Evolutionary conservation across 2,888 invertebrate genomes (phyloP), one percentile per base, ranked within the genome.

Genomic region (Aporophyla nigra): DNA sequence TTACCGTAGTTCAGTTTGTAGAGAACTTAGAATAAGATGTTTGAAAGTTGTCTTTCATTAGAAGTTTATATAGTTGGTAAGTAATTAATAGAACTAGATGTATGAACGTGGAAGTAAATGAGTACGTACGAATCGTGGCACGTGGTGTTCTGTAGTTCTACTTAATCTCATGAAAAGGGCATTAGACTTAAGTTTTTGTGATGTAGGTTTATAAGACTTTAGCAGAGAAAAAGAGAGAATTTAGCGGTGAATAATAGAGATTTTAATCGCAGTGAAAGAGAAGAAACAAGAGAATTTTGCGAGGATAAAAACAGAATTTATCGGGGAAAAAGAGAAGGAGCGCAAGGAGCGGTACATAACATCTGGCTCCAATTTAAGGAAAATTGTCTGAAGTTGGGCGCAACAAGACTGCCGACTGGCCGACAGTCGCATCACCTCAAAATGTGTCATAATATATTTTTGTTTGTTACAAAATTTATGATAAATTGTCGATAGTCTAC

Each of bases 21-120:
- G 3, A 63, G 54, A 43, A 51, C 27, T 78, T 63, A 9, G 40
- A 66, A 43, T 61, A 21, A 62, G 51, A 83, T 66, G 43, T 53
- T 27, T 16, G 9, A 19, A 43, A 61, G 33, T 51, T 43, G 24
- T 12, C 33, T 54, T 59, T 58, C 56, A 49, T 78, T 53, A 12
- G 43, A 33, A 19, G 66, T 24, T 56, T 6, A 19, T 27, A 5
- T 58, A 24, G 33, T 70, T 71, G 5, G 24, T 24, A 5, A 51
- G 12, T 40, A 14, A 51, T 71, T 63, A n/a, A 19, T 27, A 46
- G 46, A 10, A 61, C 24, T n/a, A 6, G 19, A 40, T n/a, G 9
- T 14, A n/a, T 40, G 16, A 10, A 46, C 3, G 1, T 24, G 21
- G 10, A 24, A 16, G 3, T 10, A 27, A 27, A 43, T 0, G 1